These are phyloP conservation scores for Lophius piscatorius DNA, from an alignment of 2,113 vertebrate species.

Conservation along the genomic window DNA sequence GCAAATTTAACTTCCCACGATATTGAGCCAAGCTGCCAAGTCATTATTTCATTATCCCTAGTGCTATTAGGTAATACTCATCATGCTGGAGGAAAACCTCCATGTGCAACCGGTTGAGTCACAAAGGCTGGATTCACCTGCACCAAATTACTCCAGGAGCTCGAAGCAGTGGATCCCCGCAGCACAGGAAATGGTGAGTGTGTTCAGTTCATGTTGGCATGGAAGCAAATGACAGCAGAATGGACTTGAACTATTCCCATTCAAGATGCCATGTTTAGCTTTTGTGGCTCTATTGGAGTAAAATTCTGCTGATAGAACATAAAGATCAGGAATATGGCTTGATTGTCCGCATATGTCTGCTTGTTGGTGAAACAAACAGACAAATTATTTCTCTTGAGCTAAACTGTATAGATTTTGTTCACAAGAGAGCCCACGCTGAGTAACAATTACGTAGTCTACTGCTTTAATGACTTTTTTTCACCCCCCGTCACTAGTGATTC, in stretches of 20 bases:
- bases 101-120: slow-evolving; percentile 40
- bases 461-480: slow-evolving; percentile 54
- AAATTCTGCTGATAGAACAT: background rate
- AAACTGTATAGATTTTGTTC: slow-evolving; percentile 9
- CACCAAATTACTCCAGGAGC: slow-evolving; percentile 43
- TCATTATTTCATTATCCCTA: background rate
- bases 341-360: background rate
- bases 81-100: background rate
- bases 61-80: slow-evolving; percentile 1
- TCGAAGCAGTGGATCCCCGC: slow-evolving; percentile 23
- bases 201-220: slow-evolving; percentile 7
- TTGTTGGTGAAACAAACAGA: slow-evolving; percentile 4
- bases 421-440: slow-evolving; percentile 30
- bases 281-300: background rate
- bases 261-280: background rate
- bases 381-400: slow-evolving; percentile 7
- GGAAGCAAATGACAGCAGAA: background rate
- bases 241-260: background rate
- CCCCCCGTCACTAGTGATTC: slow-evolving; percentile 71
- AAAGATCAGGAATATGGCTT: too few species aligned
- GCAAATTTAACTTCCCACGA: too few species aligned
- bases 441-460: slow-evolving; percentile 50
- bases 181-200: slow-evolving; percentile 42
- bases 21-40: background rate
- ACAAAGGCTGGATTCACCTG: slow-evolving; percentile 62